Conservation (phyloP, 2,113 vertebrate genomes). For the Rallus limicola region DNA sequence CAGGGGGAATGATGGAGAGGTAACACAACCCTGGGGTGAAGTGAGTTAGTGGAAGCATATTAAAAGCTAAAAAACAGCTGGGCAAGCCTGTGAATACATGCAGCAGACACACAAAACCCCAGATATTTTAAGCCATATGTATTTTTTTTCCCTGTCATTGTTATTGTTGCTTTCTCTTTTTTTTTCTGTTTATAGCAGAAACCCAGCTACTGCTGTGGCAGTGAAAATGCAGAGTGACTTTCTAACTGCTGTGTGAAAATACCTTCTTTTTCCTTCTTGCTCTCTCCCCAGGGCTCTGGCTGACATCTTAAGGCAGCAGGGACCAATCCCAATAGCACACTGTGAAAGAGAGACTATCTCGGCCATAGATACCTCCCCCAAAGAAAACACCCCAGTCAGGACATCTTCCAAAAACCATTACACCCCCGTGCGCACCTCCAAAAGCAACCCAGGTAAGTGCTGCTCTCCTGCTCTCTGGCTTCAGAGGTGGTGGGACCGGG, state of each 20-base stretch:
- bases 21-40: neutral
- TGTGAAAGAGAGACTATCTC: constrained; percentile 98
- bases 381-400: constrained; percentile 94
- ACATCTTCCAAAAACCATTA: constrained; percentile 97
- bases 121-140: neutral
- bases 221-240: neutral
- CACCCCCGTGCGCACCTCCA: constrained; percentile 91
- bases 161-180: neutral
- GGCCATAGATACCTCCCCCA: constrained; percentile 93
- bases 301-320: constrained; percentile 97
- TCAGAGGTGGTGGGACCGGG: neutral
- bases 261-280: neutral
- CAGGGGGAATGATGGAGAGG: neutral
- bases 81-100: neutral
- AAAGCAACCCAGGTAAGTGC: constrained; percentile 90
- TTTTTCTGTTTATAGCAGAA: neutral
- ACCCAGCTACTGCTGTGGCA: neutral
- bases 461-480: neutral
- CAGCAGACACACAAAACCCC: neutral
- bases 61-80: neutral
- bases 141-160: neutral
- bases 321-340: constrained; percentile 97
- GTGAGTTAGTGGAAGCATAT: neutral
- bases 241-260: neutral
- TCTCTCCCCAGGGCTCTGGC: constrained; percentile 89